phyloP scores from a whole-genome alignment of 2,113 vertebrate genomes.

The Noctilio leporinus region DNA sequence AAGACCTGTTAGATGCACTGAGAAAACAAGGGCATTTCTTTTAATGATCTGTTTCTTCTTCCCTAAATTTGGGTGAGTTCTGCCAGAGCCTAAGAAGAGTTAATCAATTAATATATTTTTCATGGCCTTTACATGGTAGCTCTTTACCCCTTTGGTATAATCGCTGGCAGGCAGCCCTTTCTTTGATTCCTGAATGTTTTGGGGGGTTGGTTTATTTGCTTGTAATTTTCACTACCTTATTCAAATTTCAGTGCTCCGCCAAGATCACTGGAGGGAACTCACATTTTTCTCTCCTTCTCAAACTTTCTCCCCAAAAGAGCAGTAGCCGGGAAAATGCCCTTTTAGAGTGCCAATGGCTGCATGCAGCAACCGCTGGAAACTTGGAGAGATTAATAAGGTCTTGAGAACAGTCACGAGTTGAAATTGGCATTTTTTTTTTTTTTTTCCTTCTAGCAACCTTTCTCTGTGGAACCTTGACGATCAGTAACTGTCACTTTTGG shows the following conservation, averaged over 20 bases:
- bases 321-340: constrained; percentile 29
- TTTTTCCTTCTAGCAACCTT: background rate
- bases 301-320: background rate
- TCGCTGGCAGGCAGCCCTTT: background rate
- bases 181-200: background rate
- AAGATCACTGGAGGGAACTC: background rate
- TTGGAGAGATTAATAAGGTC: constrained; percentile 18
- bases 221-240: background rate
- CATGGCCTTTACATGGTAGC: background rate
- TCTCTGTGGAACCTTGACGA: constrained; percentile 32
- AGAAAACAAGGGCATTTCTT: background rate
- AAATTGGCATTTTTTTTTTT: constrained; percentile 32
- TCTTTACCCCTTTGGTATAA: background rate
- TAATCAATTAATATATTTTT: background rate
- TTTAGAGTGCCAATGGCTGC: background rate
- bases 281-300: constrained; percentile 12
- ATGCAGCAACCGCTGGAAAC: background rate
- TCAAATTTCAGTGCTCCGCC: background rate
- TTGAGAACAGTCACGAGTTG: background rate
- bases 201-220: background rate
- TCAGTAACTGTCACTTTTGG: constrained; percentile 59
- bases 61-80: background rate
- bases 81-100: background rate
- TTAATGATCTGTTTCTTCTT: background rate
- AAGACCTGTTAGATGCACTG: background rate